Percentiles rank a stretch among this genome's conserved stretches.
Evolutionary conservation across 2,113 vertebrate species (phyloP).

Genomic region (Tretioscincus oriximinensis): DNA sequence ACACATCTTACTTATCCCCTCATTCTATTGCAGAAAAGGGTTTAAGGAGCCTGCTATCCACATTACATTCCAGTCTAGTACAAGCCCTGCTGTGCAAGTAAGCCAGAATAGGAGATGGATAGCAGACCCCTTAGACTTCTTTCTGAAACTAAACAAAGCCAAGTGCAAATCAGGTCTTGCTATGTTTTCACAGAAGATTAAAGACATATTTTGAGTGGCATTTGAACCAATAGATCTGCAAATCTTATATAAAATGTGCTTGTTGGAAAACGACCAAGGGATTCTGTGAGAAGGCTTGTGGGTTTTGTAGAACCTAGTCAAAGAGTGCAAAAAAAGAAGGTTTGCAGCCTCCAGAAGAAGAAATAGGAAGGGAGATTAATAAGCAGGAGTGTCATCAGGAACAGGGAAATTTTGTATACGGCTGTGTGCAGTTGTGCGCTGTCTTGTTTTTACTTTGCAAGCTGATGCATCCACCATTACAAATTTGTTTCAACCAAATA

Average conservation of each 20-base stretch:
- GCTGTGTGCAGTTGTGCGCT: accelerated
- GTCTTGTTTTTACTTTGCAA: background rate
- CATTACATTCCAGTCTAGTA: too few relatives aligned
- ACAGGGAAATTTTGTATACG: accelerated
- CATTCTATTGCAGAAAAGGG: too few relatives aligned
- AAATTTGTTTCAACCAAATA: constrained; percentile 28
- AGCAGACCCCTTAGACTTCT: too few relatives aligned
- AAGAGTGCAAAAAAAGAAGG: background rate
- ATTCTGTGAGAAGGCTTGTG: background rate
- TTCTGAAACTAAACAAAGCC: too few relatives aligned
- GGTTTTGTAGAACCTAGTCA: background rate
- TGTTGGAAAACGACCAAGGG: background rate
- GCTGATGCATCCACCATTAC: constrained; percentile 31
- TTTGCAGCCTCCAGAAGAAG: background rate
- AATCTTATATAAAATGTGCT: background rate
- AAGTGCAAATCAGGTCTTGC: too few relatives aligned
- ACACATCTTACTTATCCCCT: background rate
- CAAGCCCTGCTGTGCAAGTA: too few relatives aligned
- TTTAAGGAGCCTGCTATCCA: too few relatives aligned
- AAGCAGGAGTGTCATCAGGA: background rate
- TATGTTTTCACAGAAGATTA: background rate
- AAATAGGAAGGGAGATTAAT: accelerated
- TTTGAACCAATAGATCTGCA: too few relatives aligned
- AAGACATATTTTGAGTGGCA: background rate
- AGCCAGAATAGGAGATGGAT: too few relatives aligned